Conservation (phyloP, 2,113 vertebrate species). For the Uria lomvia region DNA sequence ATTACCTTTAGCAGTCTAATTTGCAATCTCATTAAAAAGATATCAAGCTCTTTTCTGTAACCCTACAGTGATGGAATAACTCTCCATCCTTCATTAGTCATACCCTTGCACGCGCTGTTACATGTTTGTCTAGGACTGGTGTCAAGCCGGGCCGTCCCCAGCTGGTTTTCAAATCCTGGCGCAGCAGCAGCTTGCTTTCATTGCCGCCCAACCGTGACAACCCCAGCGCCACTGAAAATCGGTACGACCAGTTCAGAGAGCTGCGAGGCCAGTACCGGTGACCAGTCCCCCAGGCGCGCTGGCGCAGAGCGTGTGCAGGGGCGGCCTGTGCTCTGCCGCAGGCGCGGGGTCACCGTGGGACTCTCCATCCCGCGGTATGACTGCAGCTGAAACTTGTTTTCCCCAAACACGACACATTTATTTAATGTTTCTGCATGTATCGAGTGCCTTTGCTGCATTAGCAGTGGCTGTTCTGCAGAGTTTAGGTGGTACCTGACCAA, state of each 20-base stretch:
- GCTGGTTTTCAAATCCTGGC: neutral
- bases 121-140: neutral
- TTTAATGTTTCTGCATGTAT: neutral
- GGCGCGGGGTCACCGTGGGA: fast-evolving
- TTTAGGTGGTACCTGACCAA: neutral
- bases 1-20: slow-evolving; percentile 37
- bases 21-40: slow-evolving; percentile 46
- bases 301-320: neutral
- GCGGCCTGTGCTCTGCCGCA: fast-evolving
- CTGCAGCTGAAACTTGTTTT: neutral
- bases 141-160: neutral
- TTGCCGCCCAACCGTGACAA: neutral
- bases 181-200: neutral
- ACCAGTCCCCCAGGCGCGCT: neutral
- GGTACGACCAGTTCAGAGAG: fast-evolving
- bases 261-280: neutral
- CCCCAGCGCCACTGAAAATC: neutral
- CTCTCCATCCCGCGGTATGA: neutral
- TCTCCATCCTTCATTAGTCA: neutral
- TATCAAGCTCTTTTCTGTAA: neutral
- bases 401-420: neutral
- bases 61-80: slow-evolving; percentile 1
- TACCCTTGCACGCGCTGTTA: neutral
- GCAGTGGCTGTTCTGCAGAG: neutral
- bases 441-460: neutral